Evolutionary conservation across 2,113 vertebrate species (phyloP).

Genomic region (Rhynchopsitta pachyrhyncha): DNA sequence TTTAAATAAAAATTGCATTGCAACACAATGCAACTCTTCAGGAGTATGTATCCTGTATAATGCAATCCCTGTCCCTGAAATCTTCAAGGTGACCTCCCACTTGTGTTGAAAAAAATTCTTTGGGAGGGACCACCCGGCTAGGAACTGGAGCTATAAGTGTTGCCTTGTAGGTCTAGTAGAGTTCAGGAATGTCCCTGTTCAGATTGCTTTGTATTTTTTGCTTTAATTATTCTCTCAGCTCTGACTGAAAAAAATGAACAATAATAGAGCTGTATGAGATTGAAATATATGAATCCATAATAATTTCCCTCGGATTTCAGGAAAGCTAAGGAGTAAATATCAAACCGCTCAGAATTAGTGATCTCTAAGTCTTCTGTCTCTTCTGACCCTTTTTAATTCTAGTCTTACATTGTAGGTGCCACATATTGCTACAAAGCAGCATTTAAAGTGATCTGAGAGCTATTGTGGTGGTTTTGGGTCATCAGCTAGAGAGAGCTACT

Average conservation of each 20-base stretch:
- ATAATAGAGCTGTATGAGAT: conserved; percentile 82
- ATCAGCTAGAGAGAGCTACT: conserved; percentile 61
- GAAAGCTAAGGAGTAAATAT: conserved; percentile 76
- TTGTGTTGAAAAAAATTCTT: conserved; percentile 66
- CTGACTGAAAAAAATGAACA: conserved; percentile 76
- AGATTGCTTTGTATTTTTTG: conserved; percentile 80
- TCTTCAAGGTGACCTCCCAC: conserved; percentile 81
- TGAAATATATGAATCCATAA: conserved; percentile 83
- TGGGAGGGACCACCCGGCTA: conserved; percentile 78
- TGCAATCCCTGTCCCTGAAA: conserved; percentile 72
- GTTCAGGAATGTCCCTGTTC: conserved; percentile 77
- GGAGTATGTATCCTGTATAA: conserved; percentile 72
- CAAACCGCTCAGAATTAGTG: conserved; percentile 70
- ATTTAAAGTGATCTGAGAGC: conserved; percentile 75
- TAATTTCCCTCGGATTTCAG: conserved; percentile 78
- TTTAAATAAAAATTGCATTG: conserved; percentile 69
- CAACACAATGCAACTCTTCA: conserved; percentile 70
- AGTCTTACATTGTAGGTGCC: conserved; percentile 67
- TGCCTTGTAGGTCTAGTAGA: conserved; percentile 70
- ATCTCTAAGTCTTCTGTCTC: conserved; percentile 72
- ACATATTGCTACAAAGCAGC: conserved; percentile 73
- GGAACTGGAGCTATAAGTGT: conserved; percentile 70
- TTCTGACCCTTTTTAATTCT: conserved; percentile 69
- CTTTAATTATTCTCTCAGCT: conserved; percentile 77
- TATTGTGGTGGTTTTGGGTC: conserved; percentile 59